These are phyloP conservation scores for Coleophora flavipennella DNA, from an alignment of 2,888 invertebrate genomes.

Conservation along the genomic window DNA sequence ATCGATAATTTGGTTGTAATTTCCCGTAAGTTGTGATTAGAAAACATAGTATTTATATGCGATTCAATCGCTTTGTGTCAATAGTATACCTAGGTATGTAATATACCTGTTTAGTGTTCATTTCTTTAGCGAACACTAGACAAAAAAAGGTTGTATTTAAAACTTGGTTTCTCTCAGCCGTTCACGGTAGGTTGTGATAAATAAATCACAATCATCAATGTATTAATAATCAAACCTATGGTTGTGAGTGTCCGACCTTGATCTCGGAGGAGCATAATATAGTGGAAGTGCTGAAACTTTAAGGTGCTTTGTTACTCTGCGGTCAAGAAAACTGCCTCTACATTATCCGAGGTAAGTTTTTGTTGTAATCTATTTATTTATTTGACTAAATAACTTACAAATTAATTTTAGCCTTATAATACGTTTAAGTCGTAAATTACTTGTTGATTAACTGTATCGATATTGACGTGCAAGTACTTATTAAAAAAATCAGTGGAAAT, in stretches of 20 bases:
- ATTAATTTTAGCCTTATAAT: no score
- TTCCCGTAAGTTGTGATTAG: constrained; percentile 59
- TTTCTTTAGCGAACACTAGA: constrained; percentile 65
- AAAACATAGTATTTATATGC: constrained; percentile 40
- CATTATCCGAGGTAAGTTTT: constrained; percentile 4
- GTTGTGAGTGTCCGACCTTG: constrained; percentile 32
- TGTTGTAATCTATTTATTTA: background rate
- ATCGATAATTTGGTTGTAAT: constrained; percentile 52
- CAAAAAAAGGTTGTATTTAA: constrained; percentile 42
- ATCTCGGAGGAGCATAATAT: constrained; percentile 21
- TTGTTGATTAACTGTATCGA: no score
- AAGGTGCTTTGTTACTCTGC: constrained; percentile 20
- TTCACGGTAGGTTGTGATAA: constrained; percentile 30
- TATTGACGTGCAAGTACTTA: no score
- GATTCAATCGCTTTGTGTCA: constrained; percentile 34
- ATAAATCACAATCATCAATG: no score
- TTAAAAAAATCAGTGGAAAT: no score
- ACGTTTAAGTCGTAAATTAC: no score
- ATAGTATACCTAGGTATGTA: constrained; percentile 25
- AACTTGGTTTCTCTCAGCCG: constrained; percentile 17
- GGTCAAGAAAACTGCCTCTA: background rate
- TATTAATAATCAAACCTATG: constrained; percentile 21
- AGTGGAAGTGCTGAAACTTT: constrained; percentile 37
- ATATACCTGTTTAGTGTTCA: constrained; percentile 33
- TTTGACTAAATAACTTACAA: no score